A percentile compares a stretch with the other conserved stretches of the same genome.
phyloP scores from a whole-genome alignment of 2,888 invertebrate genomes.

The Caradrina kadenii region DNA sequence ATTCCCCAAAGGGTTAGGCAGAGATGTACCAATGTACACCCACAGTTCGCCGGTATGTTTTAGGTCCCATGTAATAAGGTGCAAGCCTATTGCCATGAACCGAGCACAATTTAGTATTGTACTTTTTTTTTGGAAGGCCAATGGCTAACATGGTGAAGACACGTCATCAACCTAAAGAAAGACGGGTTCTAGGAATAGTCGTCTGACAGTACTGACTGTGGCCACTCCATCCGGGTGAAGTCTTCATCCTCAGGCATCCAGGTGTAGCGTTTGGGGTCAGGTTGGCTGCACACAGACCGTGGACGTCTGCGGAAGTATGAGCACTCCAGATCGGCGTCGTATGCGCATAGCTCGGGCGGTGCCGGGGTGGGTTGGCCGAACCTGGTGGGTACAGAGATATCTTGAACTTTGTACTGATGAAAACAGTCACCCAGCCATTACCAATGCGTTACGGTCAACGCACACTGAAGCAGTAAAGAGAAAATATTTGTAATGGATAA shows the following conservation, averaged over 20 bases:
- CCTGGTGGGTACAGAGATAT: slow-evolving; percentile 72
- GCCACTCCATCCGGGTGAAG: slow-evolving; percentile 93
- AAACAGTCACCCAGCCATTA: slow-evolving; percentile 27
- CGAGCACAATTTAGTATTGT: too few relatives aligned
- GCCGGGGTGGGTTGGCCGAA: slow-evolving; percentile 91
- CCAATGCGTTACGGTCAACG: slow-evolving; percentile 13
- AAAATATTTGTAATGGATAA: too few relatives aligned
- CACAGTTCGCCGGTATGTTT: too few relatives aligned
- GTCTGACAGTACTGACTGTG: slow-evolving; percentile 83
- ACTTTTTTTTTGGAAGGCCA: too few relatives aligned
- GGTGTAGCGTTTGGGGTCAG: slow-evolving; percentile 94
- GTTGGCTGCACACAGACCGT: slow-evolving; percentile 93
- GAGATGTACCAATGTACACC: too few relatives aligned
- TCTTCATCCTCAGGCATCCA: slow-evolving; percentile 95
- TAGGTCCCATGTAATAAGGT: too few relatives aligned
- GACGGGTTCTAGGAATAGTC: slow-evolving; percentile 24
- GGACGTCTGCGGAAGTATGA: slow-evolving; percentile 95
- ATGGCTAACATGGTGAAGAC: too few relatives aligned
- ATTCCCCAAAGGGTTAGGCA: too few relatives aligned
- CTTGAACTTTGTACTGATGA: slow-evolving; percentile 36
- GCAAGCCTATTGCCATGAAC: too few relatives aligned
- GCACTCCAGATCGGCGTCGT: slow-evolving; percentile 94
- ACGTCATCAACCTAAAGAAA: too few relatives aligned
- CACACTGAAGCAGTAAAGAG: slow-evolving; percentile 7
- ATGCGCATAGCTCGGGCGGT: slow-evolving; percentile 91